Base-by-base conservation (phyloP, 2,888 invertebrate genomes). In the Nomada flava region DNA sequence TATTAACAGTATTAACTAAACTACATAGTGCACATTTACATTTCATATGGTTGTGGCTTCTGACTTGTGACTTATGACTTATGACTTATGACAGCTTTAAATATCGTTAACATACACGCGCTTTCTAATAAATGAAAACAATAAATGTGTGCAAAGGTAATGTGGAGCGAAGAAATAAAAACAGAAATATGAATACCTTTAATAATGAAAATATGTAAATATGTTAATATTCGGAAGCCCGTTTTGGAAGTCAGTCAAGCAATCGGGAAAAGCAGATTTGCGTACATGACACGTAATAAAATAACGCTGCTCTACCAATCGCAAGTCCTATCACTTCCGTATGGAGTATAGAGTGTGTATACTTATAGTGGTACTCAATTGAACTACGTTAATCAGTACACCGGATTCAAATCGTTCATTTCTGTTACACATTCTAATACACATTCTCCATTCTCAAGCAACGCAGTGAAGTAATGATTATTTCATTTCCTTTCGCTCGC, bases 241-340 rank as follows among this genome's bases (percentile, higher is more conserved):
- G 50, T 55, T 42, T 63, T 26, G 62, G 2, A n/a, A 73, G 23
- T 23, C 73, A 63, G 64, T 87, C 74, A 86, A 72, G 65, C 71
- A 36, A 67, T 65, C 13, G 36, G 47, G 36, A 55, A 80, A 84
- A 63, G 50, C 23, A 69, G 76, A 84, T 78, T 85, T 79, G n/a
- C 53, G 68, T 79, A 76, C 68, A 87, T 82, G 86, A 87, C 87
- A 87, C 87, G 87, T 86, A 87, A 81, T 63, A 70, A 81, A 79
- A 82, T 76, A 78, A 74, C 77, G 70, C 70, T 79, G 76, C 73
- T 68, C 76, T 79, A 84, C 82, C 77, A 82, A 84, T 73, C 69
- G 79, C 70, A 64, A 83, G 71, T 76, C 52, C 77, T 84, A 74
- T 74, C 84, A 84, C 83, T 84, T 84, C 84, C 82, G 82, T 70